phyloP scores from a whole-genome alignment of 1,140 invertebrate genomes.

The Drosophila tristis region DNA sequence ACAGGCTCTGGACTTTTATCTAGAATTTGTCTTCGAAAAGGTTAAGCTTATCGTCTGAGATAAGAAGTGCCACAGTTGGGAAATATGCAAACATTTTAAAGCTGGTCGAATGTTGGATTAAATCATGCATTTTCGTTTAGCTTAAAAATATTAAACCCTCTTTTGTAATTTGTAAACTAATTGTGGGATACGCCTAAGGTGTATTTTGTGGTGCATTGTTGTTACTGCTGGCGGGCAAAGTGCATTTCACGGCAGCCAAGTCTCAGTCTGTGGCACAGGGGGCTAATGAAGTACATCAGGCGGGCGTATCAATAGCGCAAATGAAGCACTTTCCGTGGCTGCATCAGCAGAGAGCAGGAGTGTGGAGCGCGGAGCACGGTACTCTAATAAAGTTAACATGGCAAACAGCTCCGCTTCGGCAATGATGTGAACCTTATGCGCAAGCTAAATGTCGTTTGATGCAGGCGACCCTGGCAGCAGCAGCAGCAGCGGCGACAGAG shows the following conservation, averaged over 20 bases:
- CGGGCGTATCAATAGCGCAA: constrained; percentile 59
- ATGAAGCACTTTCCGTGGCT: constrained; percentile 41
- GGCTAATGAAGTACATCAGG: constrained; percentile 57
- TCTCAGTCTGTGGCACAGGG: constrained; percentile 5
- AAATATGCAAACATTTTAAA: too few relatives aligned
- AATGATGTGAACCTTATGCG: constrained; percentile 78
- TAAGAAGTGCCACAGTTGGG: too few relatives aligned
- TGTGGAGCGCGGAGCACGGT: neutral
- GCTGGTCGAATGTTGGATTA: too few relatives aligned
- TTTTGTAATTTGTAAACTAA: neutral
- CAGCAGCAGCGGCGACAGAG: constrained; percentile 4
- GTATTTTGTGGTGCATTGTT: constrained; percentile 41
- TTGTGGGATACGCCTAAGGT: too few relatives aligned
- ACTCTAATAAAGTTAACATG: constrained; percentile 77
- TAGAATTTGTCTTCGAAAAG: too few relatives aligned
- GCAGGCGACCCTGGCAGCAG: constrained; percentile 30
- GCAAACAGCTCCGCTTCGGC: constrained; percentile 58
- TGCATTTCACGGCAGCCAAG: constrained; percentile 50
- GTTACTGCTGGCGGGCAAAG: constrained; percentile 54
- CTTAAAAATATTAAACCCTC: too few relatives aligned
- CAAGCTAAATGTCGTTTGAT: constrained; percentile 79
- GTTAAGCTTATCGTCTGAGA: too few relatives aligned
- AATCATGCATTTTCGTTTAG: too few relatives aligned
- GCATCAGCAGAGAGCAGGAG: too few relatives aligned
- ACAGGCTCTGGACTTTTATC: too few relatives aligned